These are phyloP conservation scores for Ctenopoma multispine DNA, from an alignment of 2,797 vertebrate species.

Conservation along the genomic window DNA sequence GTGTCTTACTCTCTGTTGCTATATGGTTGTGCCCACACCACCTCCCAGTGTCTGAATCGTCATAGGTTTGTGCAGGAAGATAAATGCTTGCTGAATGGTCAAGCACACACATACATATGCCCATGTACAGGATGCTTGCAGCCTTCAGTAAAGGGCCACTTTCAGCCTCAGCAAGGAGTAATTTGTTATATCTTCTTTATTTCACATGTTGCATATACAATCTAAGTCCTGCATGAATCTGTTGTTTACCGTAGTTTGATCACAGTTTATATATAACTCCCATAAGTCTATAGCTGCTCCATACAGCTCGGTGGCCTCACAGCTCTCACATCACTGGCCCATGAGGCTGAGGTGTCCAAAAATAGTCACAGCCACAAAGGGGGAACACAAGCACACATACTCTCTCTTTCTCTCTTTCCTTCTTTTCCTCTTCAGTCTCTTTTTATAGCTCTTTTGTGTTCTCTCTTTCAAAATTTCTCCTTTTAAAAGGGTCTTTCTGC, in stretches of 20 bases:
- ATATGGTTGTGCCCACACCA: constrained; percentile 30
- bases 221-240: constrained; percentile 3
- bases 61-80: constrained; percentile 42
- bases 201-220: background rate
- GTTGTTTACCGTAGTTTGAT: constrained; percentile 3
- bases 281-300: constrained; percentile 4
- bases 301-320: constrained; percentile 38
- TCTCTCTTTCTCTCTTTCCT: constrained; percentile 44
- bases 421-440: constrained; percentile 2
- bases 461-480: constrained; percentile 45
- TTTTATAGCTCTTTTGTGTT: constrained; percentile 52
- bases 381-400: constrained; percentile 54
- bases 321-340: constrained; percentile 52
- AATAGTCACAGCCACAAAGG: constrained; percentile 74
- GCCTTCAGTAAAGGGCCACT: background rate
- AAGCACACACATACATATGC: constrained; percentile 2
- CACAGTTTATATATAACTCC: constrained; percentile 3
- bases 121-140: constrained; percentile 2
- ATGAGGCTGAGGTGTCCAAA: constrained; percentile 58
- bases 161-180: background rate
- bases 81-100: constrained; percentile 25
- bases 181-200: background rate
- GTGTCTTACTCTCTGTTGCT: constrained; percentile 65
- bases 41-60: constrained; percentile 48
- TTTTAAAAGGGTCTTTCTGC: constrained; percentile 64